Evolutionary conservation across 2,797 vertebrate genomes (phyloP).

Genomic region (Diceros bicornis): DNA sequence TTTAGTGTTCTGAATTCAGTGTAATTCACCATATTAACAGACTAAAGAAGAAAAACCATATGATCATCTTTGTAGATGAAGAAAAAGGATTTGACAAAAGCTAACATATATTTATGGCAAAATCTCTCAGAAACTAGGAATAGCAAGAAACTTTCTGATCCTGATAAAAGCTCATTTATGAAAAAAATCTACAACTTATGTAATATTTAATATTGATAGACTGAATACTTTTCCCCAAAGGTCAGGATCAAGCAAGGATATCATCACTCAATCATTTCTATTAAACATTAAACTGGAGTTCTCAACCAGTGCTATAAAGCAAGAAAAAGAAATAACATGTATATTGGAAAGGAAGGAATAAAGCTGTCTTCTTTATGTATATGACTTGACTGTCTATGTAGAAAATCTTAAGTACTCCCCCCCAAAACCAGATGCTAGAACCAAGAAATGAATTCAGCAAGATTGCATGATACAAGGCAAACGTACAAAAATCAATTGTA

Average conservation of each 20-base stretch:
- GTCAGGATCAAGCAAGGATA: background rate
- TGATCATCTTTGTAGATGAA: background rate
- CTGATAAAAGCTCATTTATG: background rate
- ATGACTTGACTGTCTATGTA: background rate
- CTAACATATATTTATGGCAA: background rate
- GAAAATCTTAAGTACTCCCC: background rate
- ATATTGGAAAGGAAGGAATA: background rate
- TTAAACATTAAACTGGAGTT: background rate
- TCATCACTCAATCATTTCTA: background rate
- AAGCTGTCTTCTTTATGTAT: background rate
- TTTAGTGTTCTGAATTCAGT: background rate
- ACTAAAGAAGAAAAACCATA: background rate
- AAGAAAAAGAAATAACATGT: constrained; percentile 5
- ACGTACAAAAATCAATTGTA: background rate
- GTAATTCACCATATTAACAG: background rate
- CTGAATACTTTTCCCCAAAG: background rate
- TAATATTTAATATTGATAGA: background rate
- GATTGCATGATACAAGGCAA: background rate
- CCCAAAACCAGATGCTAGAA: background rate
- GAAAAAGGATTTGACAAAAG: constrained; percentile 1
- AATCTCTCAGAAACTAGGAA: background rate
- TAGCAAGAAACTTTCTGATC: background rate
- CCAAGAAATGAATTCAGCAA: background rate
- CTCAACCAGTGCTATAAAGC: background rate
- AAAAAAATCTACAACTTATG: background rate